A percentile compares a stretch with the other conserved stretches of the same genome.
These are phyloP conservation scores for Pseudorhiza aurosa DNA, from an alignment of 30 jellyfish, hydroid and myxozoan genomes.

Conservation along the genomic window DNA sequence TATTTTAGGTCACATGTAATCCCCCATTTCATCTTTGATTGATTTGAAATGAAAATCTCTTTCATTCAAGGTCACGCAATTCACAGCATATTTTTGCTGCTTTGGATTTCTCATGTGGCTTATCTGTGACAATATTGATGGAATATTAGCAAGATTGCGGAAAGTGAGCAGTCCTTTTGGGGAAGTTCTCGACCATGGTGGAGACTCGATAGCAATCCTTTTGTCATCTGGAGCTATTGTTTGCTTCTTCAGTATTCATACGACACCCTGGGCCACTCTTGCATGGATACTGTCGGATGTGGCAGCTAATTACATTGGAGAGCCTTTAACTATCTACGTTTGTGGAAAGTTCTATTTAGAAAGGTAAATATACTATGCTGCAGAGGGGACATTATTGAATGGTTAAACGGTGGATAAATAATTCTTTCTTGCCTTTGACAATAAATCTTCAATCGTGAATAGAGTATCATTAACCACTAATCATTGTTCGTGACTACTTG, in stretches of 20 bases:
- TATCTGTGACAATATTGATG: constrained; percentile 7
- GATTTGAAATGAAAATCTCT: too few species aligned
- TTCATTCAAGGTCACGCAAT: neutral
- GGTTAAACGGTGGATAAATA: too few species aligned
- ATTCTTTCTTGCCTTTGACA: too few species aligned
- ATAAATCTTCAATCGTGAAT: too few species aligned
- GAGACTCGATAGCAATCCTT: constrained; percentile 16
- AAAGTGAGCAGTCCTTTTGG: constrained; percentile 20
- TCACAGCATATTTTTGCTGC: constrained; percentile 4
- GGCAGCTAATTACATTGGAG: constrained; percentile 1
- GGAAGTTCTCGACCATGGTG: constrained; percentile 62
- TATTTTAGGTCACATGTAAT: too few species aligned
- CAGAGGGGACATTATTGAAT: too few species aligned
- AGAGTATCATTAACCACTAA: too few species aligned
- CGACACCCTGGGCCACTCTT: neutral
- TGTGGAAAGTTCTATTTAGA: constrained; percentile 20
- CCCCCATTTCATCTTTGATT: too few species aligned
- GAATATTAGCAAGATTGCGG: constrained; percentile 35
- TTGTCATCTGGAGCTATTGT: constrained; percentile 20
- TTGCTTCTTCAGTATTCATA: constrained; percentile 2
- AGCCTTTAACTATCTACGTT: constrained; percentile 39
- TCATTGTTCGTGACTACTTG: too few species aligned
- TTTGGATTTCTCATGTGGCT: neutral
- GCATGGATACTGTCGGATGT: constrained; percentile 9
- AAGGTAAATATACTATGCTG: constrained; percentile 45